These are phyloP conservation scores for Chrysemys picta DNA, from an alignment of 2,113 vertebrate species.

Conservation along the genomic window DNA sequence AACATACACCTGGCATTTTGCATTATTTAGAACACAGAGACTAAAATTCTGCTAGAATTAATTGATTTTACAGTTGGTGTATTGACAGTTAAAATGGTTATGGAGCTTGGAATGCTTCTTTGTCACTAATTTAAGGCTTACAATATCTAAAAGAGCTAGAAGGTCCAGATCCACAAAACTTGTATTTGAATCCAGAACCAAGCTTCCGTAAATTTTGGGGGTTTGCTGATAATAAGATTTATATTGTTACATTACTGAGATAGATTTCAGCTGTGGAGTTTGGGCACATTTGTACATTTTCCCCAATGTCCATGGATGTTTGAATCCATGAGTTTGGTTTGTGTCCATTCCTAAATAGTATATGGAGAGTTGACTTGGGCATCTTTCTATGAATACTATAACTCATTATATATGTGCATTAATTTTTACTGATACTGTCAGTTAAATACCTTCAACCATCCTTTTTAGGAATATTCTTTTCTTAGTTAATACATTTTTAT, in stretches of 20 bases:
- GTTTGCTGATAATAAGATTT: not conserved
- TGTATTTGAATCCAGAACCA: not conserved
- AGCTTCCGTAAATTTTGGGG: not conserved
- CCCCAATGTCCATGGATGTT: not conserved
- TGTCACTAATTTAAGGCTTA: not conserved
- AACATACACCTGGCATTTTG: conserved; percentile 48
- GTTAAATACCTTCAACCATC: too few species aligned
- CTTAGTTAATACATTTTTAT: too few species aligned
- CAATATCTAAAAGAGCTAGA: not conserved
- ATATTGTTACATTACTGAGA: not conserved
- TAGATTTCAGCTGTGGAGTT: not conserved
- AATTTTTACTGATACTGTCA: not conserved
- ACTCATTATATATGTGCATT: not conserved
- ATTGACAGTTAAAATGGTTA: not conserved
- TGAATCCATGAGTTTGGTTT: not conserved
- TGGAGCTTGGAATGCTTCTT: not conserved
- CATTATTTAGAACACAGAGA: conserved; percentile 25
- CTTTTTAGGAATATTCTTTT: too few species aligned
- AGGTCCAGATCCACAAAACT: not conserved
- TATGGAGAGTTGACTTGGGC: not conserved
- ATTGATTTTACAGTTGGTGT: not conserved
- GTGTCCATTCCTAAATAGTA: not conserved
- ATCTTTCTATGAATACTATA: not conserved
- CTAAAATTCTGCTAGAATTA: conserved; percentile 10
- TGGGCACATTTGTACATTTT: not conserved